Evolutionary conservation across 2,113 vertebrate species (phyloP), one percentile per base, ranked within the genome.

Genomic region (Colossoma macropomum): DNA sequence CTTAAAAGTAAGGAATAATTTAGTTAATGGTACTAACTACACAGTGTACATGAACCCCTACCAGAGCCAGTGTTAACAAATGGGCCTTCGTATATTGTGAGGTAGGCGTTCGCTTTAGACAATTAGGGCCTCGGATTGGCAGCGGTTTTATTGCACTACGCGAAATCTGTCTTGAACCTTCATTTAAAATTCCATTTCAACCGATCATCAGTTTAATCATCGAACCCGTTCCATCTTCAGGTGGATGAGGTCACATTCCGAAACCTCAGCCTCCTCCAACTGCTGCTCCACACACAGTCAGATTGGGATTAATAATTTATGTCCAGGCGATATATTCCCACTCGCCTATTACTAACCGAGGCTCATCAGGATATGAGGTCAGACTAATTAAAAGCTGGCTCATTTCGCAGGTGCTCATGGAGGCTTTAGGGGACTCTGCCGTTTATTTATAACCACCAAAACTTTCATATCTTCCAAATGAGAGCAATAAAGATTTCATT

Each of bases 301-400:
- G 73, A 77, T 63, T 65, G 63, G 56, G 72, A 81, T 85, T 28
- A 85, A 85, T 85, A 81, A 85, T 85, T 81, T 32, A 85, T 72
- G 25, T 9, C 19, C 21, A 1, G 65, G 68, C 59, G 41, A 85
- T 85, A 77, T 81, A 85, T 85, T 77, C 79, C 79, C 75, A 27
- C 81, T 71, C 19, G 59, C 78, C 79, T 72, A 77, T 85, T 85
- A 75, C 78, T 63, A 76, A 71, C 73, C 28, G 66, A 77, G 65
- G 48, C 66, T 85, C 79, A 65, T 81, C 74, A 81, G 79, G 84
- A 81, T 81, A 77, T 85, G 84, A 85, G 79, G 52, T 81, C 79
- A 80, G 80, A 77, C 69, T 81, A 81, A 81, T 85, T 85, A 85
- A 81, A 65, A 62, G 52, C 63, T 13, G 30, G 83, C 77, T 79